Base-by-base conservation (phyloP, 1,140 invertebrate species). In the Anastrepha obliqua region DNA sequence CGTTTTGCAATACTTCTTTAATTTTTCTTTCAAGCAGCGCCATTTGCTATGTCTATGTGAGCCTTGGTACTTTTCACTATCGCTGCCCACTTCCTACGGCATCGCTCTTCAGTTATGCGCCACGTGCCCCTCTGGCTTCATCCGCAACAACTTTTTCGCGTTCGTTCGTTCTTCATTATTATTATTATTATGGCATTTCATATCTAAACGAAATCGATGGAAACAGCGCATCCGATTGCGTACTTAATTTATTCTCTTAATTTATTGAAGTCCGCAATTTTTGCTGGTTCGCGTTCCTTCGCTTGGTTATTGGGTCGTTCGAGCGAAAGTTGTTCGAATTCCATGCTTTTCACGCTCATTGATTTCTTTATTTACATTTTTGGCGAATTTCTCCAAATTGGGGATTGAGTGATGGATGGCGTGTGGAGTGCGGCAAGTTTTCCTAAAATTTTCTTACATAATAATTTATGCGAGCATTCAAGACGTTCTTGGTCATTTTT, bases 221-320 rank as follows among this genome's bases (percentile, higher is more conserved):
- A 20, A 81, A 15, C 42, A 42, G 6, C 74, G 20, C 74, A 20
- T 81, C 74, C 74, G 74, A 58, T 58, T 81, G 51, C 74, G 47
- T 81, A 81, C 74, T 81, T 81, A 81, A 55, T 81, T 81, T 81
- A 81, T 81, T 55, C 47, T 8, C 74, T 81, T 81, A 81, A 81
- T 81, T 81, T 81, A 81, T 81, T 81, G 44, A 55, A 81, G 74
- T 81, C 11, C 47, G 8, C 51, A 51, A 55, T 55, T 5, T 58
- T 51, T n/a, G 13, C 9, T 55, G 17, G 17, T 20, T 67, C 17
- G 7, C 1, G 5, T 29, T 39, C 5, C 64, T 67, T 29, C 17
- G n/a, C 20, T 67, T 67, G 7, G 8, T 67, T 8, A 67, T 67
- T 58, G 47, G 11, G 17, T 81, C 74, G 47, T 81, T 58, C 74